Conservation (phyloP, 2,888 invertebrate species). For the Panzeria rudis region DNA sequence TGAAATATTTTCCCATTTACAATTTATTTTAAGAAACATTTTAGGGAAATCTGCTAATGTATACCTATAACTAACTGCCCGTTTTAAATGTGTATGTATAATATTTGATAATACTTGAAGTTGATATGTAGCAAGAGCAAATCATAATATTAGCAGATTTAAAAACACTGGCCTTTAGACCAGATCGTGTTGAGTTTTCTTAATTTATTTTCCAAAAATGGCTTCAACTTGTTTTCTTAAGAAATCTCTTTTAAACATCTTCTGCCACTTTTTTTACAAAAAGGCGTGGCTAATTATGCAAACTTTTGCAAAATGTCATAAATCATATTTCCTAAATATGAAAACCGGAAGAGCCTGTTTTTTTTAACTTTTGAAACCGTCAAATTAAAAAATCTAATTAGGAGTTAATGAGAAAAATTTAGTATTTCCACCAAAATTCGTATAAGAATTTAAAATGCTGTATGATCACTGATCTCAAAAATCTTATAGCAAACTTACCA, state of each 20-base stretch:
- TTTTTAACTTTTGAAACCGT: not conserved
- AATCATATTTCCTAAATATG: too few relatives aligned
- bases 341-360: not conserved
- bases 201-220: not conserved
- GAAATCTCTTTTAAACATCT: not conserved
- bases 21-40: too few relatives aligned
- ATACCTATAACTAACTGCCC: too few relatives aligned
- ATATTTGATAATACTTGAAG: too few relatives aligned
- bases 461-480: not conserved
- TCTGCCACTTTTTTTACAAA: not conserved
- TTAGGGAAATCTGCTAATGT: too few relatives aligned
- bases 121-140: too few relatives aligned
- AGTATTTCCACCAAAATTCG: slow-evolving; percentile 8
- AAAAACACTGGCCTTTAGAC: not conserved
- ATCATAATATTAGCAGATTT: too few relatives aligned
- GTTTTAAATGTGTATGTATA: too few relatives aligned
- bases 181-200: not conserved
- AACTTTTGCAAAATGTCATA: slow-evolving; percentile 50
- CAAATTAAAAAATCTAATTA: not conserved
- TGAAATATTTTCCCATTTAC: too few relatives aligned
- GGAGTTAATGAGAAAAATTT: not conserved
- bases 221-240: not conserved
- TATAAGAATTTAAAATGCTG: slow-evolving; percentile 12
- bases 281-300: slow-evolving; percentile 41
- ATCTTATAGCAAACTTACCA: not conserved